Conservation (phyloP, 2,113 vertebrate genomes). For the Electrona antarctica region DNA sequence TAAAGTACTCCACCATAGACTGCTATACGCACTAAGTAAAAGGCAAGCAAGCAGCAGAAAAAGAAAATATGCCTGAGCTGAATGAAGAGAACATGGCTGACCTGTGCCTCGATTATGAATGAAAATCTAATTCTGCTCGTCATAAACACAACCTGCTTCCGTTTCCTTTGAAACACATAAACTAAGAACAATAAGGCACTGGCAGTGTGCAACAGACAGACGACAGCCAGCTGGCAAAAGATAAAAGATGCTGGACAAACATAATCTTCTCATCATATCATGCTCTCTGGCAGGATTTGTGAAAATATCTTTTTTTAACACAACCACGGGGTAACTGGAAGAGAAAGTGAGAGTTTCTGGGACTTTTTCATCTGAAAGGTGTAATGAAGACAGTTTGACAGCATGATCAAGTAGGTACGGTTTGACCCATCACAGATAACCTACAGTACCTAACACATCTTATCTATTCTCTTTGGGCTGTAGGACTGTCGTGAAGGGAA, state of each 20-base stretch:
- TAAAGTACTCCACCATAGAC: conserved; percentile 28
- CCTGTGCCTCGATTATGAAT: conserved; percentile 13
- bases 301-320: not conserved
- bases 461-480: not conserved
- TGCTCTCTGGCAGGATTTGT: not conserved
- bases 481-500: not conserved
- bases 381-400: not conserved
- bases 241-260: conserved; percentile 15
- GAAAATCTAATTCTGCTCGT: no score
- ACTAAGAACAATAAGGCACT: conserved; percentile 2
- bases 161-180: conserved; percentile 16
- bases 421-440: not conserved
- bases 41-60: conserved; percentile 13
- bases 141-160: conserved; percentile 9
- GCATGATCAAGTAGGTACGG: not conserved
- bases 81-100: not conserved
- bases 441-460: not conserved
- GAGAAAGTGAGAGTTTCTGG: not conserved
- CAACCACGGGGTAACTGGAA: not conserved
- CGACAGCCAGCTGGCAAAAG: not conserved
- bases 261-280: not conserved
- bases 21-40: conserved; percentile 10
- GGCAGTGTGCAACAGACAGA: not conserved
- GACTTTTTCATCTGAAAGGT: not conserved
- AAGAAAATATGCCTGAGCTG: conserved; percentile 5